These are phyloP conservation scores for Salvator merianae DNA, from an alignment of 2,113 vertebrate species.

Conservation along the genomic window DNA sequence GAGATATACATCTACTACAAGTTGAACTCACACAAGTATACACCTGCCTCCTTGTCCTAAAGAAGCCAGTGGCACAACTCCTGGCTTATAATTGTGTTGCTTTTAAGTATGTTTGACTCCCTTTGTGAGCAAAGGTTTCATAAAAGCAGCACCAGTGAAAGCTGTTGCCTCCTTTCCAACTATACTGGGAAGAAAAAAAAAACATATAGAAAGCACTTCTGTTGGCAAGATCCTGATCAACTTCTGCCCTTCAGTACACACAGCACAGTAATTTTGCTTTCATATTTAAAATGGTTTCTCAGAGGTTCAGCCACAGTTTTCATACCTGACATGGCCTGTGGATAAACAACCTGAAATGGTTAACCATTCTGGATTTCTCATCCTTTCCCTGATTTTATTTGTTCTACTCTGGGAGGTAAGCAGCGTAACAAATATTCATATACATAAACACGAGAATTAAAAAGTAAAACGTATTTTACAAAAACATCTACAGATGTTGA, in stretches of 20 bases:
- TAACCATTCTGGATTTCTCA: slow-evolving; percentile 29
- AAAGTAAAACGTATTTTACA: not conserved
- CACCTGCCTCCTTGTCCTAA: slow-evolving; percentile 28
- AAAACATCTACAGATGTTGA: not conserved
- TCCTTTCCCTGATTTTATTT: slow-evolving; percentile 35
- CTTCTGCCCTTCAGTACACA: slow-evolving; percentile 60
- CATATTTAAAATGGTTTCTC: slow-evolving; percentile 74
- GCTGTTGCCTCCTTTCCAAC: too few species aligned
- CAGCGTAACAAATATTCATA: slow-evolving; percentile 34
- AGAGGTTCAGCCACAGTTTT: slow-evolving; percentile 65
- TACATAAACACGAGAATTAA: slow-evolving; percentile 19
- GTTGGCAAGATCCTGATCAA: slow-evolving; percentile 73
- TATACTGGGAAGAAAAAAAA: slow-evolving; percentile 39
- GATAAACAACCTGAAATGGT: slow-evolving; percentile 60
- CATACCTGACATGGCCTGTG: slow-evolving; percentile 64
- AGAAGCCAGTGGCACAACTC: slow-evolving; percentile 47
- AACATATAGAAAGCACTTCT: slow-evolving; percentile 69
- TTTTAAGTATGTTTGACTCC: slow-evolving; percentile 55
- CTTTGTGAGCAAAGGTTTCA: slow-evolving; percentile 60
- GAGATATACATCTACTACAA: slow-evolving; percentile 6
- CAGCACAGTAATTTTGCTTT: slow-evolving; percentile 75
- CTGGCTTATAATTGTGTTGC: slow-evolving; percentile 59
- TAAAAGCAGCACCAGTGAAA: slow-evolving; percentile 71
- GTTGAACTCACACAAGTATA: not conserved
- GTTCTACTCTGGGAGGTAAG: slow-evolving; percentile 43